Evolutionary conservation across 35 echinoderm and acorn worm species (phyloP).

Genomic region (Lytechinus pictus): DNA sequence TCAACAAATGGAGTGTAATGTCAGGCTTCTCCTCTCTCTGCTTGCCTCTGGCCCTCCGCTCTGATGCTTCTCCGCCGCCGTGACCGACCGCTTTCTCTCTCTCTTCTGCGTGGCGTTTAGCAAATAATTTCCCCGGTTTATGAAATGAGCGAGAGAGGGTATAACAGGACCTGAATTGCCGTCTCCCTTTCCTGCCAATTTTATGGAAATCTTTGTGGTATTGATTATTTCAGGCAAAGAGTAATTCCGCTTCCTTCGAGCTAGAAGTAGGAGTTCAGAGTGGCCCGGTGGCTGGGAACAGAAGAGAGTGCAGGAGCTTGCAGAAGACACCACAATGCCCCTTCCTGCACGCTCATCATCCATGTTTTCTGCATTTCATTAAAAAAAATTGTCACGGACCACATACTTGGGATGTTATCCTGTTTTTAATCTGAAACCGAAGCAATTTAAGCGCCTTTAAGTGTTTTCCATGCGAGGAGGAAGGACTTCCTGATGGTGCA

Average conservation of each 20-base stretch:
- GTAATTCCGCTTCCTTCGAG: slow-evolving; percentile 16
- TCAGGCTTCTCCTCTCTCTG: not conserved
- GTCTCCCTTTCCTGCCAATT: slow-evolving; percentile 42
- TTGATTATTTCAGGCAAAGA: slow-evolving; percentile 46
- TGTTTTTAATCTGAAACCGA: not conserved
- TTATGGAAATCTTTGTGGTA: slow-evolving; percentile 55
- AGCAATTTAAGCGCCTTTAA: not conserved
- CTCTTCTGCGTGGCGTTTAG: slow-evolving; percentile 22
- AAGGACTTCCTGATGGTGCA: not conserved
- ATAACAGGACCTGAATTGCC: slow-evolving; percentile 17
- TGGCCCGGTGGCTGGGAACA: not conserved
- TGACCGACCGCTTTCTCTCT: not conserved
- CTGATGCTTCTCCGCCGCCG: not conserved
- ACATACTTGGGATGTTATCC: not conserved
- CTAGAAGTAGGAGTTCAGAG: not conserved
- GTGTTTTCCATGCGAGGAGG: not conserved
- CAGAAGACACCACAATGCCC: not conserved
- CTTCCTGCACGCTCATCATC: not conserved
- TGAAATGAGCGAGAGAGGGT: slow-evolving; percentile 32
- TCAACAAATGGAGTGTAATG: slow-evolving; percentile 50
- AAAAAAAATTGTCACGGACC: not conserved
- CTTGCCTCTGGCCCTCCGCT: slow-evolving; percentile 13
- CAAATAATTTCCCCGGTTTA: slow-evolving; percentile 28
- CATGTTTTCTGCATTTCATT: not conserved
- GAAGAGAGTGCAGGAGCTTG: not conserved